Base-by-base conservation (phyloP, 2,888 invertebrate species). In the Spialia ferax region DNA sequence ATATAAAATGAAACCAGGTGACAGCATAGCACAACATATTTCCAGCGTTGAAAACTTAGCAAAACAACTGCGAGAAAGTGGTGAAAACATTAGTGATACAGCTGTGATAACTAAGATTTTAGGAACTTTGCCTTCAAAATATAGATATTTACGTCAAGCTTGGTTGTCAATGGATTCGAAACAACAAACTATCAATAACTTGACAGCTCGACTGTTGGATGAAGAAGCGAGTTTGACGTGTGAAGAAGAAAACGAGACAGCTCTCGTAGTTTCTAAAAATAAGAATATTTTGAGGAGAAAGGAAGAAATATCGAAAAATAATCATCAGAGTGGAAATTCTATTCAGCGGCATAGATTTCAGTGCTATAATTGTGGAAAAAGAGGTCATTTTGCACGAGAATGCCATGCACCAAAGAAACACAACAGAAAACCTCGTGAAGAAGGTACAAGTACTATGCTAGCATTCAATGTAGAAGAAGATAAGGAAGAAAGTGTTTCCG, bases 91-190 rank as follows among this genome's bases (percentile, higher is more conserved):
- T 0, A 78, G 79, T 75, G 75, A 79, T 1, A 77, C 59, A 8
- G 77, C 75, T 1, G 55, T 79, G 0, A 79, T 77, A 0, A 77
- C 78, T 11, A 79, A 79, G 69, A 78, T 78, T 70, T n/a, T 79
- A 6, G 64, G 76, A 13, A 76, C 75, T 5, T 62, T 77, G 38
- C 78, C 77, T 2, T 8, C 50, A 0, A 77, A 74, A 42, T 77
- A 76, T 32, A 65, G 76, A 54, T 69, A 75, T 20, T 50, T 79
- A 0, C 69, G 77, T 1, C 76, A 76, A 67, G 74, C 75, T 0
- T 77, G 76, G 77, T 45, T 79, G 70, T 79, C 75, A 48, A 20
- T 78, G 6, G 74, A 75, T 68, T 32, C 69, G 1, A 32, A 15
- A 8, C 18, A 72, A 38, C 74, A 76, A 56, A 73, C 35, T 7